Conservation (phyloP, 2,113 vertebrate genomes). For the Leptocoma aspasia region DNA sequence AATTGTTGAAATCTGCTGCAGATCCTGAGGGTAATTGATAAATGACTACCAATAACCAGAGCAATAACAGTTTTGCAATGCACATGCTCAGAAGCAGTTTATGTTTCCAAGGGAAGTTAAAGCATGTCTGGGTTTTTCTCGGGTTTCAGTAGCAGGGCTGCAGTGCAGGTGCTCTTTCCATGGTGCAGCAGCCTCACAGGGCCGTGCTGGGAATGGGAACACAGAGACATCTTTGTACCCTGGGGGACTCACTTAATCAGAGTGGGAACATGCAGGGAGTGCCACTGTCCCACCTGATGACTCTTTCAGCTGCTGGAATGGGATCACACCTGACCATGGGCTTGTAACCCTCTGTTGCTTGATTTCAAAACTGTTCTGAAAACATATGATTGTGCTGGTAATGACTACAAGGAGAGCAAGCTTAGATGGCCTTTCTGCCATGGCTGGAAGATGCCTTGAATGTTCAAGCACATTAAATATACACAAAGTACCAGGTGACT, state of each 20-base stretch:
- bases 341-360: neutral
- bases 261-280: neutral
- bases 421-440: neutral
- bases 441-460: neutral
- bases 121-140: neutral
- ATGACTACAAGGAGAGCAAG: neutral
- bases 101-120: neutral
- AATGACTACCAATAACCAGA: slow-evolving; percentile 15
- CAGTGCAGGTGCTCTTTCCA: neutral
- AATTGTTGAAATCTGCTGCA: slow-evolving; percentile 2
- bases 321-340: neutral
- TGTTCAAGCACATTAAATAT: neutral
- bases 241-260: neutral
- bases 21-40: slow-evolving; percentile 3
- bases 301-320: neutral
- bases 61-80: neutral
- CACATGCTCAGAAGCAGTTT: neutral
- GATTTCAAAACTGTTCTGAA: neutral
- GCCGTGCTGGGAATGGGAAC: neutral
- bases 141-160: neutral
- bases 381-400: neutral
- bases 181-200: neutral
- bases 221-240: neutral
- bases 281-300: neutral
- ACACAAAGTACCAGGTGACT: neutral